Percentiles rank a stretch among this genome's conserved stretches.
Conservation (phyloP, 2,797 vertebrate genomes). For the Paramormyrops hopkinsi region DNA sequence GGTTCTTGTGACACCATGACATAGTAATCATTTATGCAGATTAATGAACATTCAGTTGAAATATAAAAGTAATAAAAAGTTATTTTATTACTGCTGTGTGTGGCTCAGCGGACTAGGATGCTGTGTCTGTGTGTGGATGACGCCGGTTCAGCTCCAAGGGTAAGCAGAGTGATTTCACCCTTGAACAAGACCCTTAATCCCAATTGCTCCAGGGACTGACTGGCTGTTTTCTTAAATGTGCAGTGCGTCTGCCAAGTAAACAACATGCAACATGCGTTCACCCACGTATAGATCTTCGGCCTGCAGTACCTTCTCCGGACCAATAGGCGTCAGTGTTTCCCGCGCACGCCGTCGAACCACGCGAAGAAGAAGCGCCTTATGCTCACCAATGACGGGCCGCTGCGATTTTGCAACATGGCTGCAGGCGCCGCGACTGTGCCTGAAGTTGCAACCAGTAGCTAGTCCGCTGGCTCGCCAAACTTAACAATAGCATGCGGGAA, state of each 20-base stretch:
- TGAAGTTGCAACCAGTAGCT: slow-evolving; percentile 4
- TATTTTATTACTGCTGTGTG: background rate
- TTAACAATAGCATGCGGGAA: slow-evolving; percentile 27
- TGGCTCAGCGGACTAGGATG: background rate
- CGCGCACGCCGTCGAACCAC: background rate
- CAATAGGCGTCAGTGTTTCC: slow-evolving; percentile 4
- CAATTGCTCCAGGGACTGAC: background rate
- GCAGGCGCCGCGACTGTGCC: background rate
- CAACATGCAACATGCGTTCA: background rate
- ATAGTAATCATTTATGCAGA: background rate
- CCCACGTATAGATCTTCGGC: too few relatives aligned
- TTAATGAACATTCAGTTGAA: background rate
- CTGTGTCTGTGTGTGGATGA: background rate
- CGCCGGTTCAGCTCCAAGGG: background rate
- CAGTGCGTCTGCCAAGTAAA: background rate
- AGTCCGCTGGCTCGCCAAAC: background rate
- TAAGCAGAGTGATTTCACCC: background rate
- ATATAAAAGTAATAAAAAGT: background rate
- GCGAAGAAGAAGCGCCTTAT: background rate
- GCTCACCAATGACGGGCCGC: slow-evolving; percentile 9
- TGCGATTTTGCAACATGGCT: slow-evolving; percentile 20
- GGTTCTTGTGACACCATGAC: background rate
- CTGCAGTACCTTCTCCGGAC: background rate
- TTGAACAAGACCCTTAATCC: background rate
- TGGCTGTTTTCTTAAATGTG: background rate